Base-by-base conservation (phyloP, 1,140 invertebrate genomes). In the Drosophila paulistorum region DNA sequence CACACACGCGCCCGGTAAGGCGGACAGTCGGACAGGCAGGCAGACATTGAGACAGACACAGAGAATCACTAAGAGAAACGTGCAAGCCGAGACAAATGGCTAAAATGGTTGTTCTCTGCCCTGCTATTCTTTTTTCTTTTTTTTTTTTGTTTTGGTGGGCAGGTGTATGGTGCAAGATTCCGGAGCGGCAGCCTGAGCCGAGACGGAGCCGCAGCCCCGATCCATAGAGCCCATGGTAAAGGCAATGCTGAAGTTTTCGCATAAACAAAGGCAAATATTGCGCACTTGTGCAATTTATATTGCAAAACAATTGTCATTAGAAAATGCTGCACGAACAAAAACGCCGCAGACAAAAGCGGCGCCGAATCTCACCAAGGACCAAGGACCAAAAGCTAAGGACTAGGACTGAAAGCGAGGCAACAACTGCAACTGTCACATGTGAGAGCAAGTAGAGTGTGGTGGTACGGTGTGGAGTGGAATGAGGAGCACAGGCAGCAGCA, bases 221-320 rank as follows among this genome's bases (percentile, higher is more conserved):
- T 48, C 17, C 45, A 39, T 10, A 48, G 45, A 48, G 45, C 45
- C 30, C 20, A 60, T 30, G 35, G 35, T 42, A 54, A 66, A 59
- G 72, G 81, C 79, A 64, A 68, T 78, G 83, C 70, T 89, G 71
- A 84, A 89, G 84, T 87, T 87, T 87, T 87, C 83, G 84, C 84
- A 89, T 89, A 89, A 89, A 89, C 84, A 89, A 89, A 89, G 81
- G 84, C 89, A 91, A 91, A 91, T 91, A 91, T 91, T 91, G 89
- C 79, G 89, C 89, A 91, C 89, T 91, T 91, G 89, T 91, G 89
- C 90, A 91, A 90, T 91, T 91, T 91, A 91, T 91, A 91, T 89
- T 85, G 81, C 89, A 91, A 91, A 91, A 89, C 89, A 91, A 91
- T 91, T 91, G 89, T 91, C 89, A 91, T 91, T 91, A 91, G 87